phyloP scores from a whole-genome alignment of 2,113 vertebrate genomes.

The Embiotoca jacksoni region DNA sequence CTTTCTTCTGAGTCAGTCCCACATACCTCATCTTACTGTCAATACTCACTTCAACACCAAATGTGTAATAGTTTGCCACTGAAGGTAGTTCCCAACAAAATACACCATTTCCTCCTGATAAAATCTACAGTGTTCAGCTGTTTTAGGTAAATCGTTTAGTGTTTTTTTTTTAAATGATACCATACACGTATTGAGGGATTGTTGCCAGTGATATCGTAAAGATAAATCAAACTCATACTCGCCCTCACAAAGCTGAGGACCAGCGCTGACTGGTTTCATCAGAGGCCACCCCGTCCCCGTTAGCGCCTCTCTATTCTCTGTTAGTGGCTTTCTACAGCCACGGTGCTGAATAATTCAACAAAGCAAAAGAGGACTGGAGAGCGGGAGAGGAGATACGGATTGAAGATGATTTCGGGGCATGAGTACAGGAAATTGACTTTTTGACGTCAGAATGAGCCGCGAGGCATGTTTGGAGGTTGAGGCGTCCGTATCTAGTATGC shows the following conservation, averaged over 20 bases:
- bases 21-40: background rate
- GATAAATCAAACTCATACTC: background rate
- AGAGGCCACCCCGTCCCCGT: slow-evolving; percentile 3
- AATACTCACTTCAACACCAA: background rate
- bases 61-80: background rate
- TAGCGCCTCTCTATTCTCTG: slow-evolving; percentile 42
- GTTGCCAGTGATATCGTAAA: background rate
- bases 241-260: slow-evolving; percentile 6
- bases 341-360: slow-evolving; percentile 75
- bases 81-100: background rate
- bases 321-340: slow-evolving; percentile 18
- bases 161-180: no score
- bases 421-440: slow-evolving; percentile 55
- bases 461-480: slow-evolving; percentile 1
- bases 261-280: slow-evolving; percentile 9
- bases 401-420: slow-evolving; percentile 34
- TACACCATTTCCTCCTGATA: background rate
- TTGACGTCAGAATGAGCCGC: slow-evolving; percentile 47
- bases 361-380: slow-evolving; percentile 40
- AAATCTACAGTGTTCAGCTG: background rate
- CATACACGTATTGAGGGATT: no score
- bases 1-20: no score
- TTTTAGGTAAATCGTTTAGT: no score
- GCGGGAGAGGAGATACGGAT: slow-evolving; percentile 24
- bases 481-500: background rate